A percentile compares a stretch with the other conserved stretches of the same genome.
Evolutionary conservation across 1,140 invertebrate genomes (phyloP).

Genomic region (Drosophila grimshawi): DNA sequence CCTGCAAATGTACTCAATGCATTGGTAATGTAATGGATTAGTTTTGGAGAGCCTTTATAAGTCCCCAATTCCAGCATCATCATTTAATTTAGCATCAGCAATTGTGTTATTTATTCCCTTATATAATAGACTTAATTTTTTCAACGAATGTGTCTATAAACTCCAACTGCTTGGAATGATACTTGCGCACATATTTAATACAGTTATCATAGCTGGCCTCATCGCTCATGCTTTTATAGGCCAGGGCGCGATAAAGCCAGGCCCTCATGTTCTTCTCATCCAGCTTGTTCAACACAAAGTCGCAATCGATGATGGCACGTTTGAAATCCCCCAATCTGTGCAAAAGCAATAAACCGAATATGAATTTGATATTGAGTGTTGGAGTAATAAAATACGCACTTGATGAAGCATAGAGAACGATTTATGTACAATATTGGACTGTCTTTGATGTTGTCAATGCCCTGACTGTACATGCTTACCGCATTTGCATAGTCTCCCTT

Average conservation of each 20-base stretch:
- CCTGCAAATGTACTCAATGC: too few relatives aligned
- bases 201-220: conserved; percentile 76
- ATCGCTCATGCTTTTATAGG: conserved; percentile 75
- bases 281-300: conserved; percentile 81
- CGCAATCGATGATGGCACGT: conserved; percentile 80
- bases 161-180: conserved; percentile 81
- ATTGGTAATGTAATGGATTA: too few relatives aligned
- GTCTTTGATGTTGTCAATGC: conserved; percentile 90
- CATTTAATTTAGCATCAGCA: too few relatives aligned
- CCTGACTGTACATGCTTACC: conserved; percentile 89
- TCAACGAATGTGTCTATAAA: conserved; percentile 75
- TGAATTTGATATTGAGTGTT: background rate
- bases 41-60: too few relatives aligned
- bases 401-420: conserved; percentile 87
- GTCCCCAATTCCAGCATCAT: too few relatives aligned
- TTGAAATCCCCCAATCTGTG: conserved; percentile 69
- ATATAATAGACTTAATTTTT: conserved; percentile 34
- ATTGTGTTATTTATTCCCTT: too few relatives aligned
- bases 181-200: conserved; percentile 82
- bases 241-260: conserved; percentile 82
- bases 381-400: conserved; percentile 48
- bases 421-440: conserved; percentile 91
- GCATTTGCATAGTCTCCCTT: conserved; percentile 89
- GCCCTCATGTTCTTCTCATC: conserved; percentile 82
- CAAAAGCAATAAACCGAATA: background rate